Evolutionary conservation across 1,140 invertebrate genomes (phyloP).

Genomic region (Vanessa atalanta): DNA sequence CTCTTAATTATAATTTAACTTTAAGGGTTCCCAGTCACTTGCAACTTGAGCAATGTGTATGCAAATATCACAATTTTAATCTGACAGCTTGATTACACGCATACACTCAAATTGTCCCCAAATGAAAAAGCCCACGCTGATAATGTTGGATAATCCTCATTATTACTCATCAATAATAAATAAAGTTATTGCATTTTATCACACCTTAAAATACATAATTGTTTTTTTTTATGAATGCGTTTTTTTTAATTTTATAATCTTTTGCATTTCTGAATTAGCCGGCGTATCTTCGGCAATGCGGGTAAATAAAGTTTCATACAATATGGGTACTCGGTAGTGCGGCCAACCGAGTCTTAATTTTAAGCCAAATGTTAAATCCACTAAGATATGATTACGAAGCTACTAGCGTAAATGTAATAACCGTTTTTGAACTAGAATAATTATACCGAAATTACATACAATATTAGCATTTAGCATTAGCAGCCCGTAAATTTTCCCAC

Average conservation of each 20-base stretch:
- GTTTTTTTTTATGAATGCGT: background rate
- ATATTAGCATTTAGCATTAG: no score
- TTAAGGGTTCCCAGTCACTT: conserved; percentile 23
- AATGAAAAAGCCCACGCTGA: conserved; percentile 30
- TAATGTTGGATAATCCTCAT: conserved; percentile 13
- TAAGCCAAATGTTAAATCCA: background rate
- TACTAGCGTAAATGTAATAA: background rate
- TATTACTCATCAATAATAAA: conserved; percentile 2
- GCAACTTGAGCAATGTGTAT: conserved; percentile 35
- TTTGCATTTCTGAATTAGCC: background rate
- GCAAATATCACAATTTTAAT: conserved; percentile 38
- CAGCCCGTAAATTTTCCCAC: no score
- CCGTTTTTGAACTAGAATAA: background rate
- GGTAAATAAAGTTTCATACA: conserved; percentile 6
- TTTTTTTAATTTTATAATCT: background rate
- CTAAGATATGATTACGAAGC: background rate
- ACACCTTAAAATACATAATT: background rate
- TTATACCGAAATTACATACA: background rate
- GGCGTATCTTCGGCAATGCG: background rate
- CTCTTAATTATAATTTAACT: conserved; percentile 30
- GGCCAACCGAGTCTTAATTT: conserved; percentile 8
- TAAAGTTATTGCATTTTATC: background rate
- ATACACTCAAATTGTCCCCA: conserved; percentile 22
- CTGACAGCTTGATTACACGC: conserved; percentile 34
- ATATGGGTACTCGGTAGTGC: background rate